Conservation (phyloP, 2,113 vertebrate species). For the Lota lota region DNA sequence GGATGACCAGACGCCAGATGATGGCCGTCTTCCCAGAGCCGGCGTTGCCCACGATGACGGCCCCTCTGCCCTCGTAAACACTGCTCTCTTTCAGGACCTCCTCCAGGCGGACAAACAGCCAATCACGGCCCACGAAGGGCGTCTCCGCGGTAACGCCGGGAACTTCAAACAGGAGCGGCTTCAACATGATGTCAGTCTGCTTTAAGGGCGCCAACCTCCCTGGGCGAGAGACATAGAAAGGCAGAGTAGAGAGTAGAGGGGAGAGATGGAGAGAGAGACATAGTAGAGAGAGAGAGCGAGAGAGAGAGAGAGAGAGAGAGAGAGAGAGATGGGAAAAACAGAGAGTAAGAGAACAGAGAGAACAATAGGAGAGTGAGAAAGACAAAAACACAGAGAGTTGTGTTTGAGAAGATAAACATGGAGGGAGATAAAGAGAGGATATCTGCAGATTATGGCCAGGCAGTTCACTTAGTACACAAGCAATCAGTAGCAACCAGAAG, state of each 20-base stretch:
- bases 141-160: constrained; percentile 90
- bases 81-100: constrained; percentile 78
- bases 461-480: too few species aligned
- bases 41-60: constrained; percentile 85
- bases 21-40: constrained; percentile 95
- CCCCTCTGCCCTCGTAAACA: constrained; percentile 79
- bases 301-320: background rate
- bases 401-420: too few species aligned
- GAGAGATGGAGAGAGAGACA: background rate
- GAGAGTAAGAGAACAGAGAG: background rate
- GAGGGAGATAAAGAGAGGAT: too few species aligned
- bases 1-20: constrained; percentile 89
- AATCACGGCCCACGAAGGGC: constrained; percentile 89
- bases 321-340: background rate
- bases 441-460: too few species aligned
- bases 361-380: background rate
- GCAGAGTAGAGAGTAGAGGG: background rate
- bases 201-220: constrained; percentile 89
- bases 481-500: too few species aligned
- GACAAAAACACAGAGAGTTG: background rate
- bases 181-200: constrained; percentile 92
- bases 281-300: background rate
- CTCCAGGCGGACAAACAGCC: constrained; percentile 90
- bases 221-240: constrained; percentile 46
- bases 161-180: constrained; percentile 96